These are phyloP conservation scores for Sebastes diaconus DNA, from an alignment of 2,797 vertebrate genomes.

Conservation along the genomic window DNA sequence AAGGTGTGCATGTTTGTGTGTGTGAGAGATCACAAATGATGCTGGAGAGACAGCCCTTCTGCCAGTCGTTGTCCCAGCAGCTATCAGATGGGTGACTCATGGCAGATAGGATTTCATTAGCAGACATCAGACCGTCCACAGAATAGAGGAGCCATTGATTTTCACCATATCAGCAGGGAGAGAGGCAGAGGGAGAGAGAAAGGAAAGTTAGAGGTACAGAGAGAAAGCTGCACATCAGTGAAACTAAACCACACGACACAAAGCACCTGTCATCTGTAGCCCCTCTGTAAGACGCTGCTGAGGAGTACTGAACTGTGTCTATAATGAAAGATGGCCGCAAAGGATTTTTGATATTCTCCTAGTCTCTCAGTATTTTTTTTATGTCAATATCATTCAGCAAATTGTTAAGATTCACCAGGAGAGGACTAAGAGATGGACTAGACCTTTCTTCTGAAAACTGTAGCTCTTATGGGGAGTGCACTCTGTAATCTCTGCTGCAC, in stretches of 20 bases:
- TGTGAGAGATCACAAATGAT: constrained; percentile 16
- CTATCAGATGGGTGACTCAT: constrained; percentile 77
- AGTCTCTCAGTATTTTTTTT: background rate
- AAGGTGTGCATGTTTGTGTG: background rate
- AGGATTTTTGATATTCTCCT: constrained; percentile 25
- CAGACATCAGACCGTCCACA: constrained; percentile 61
- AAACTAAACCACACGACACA: constrained; percentile 46
- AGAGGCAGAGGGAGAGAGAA: constrained; percentile 30
- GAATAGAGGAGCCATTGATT: constrained; percentile 79
- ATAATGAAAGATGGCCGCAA: constrained; percentile 4
- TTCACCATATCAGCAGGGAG: constrained; percentile 65
- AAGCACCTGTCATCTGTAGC: constrained; percentile 49
- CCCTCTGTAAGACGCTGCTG: constrained; percentile 9
- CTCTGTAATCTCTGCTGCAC: background rate
- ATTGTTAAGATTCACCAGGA: background rate
- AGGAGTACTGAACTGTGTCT: background rate
- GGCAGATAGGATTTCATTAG: constrained; percentile 80
- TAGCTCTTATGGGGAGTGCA: background rate
- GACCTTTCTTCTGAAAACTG: background rate
- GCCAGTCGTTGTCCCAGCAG: constrained; percentile 47
- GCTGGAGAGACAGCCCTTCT: constrained; percentile 19
- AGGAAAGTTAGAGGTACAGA: constrained; percentile 16
- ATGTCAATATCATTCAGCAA: background rate
- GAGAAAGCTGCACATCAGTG: constrained; percentile 39
- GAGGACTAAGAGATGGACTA: background rate